Evolutionary conservation across 53 echinoderm and acorn worm species (phyloP).

Genomic region (Holothuria scabra): DNA sequence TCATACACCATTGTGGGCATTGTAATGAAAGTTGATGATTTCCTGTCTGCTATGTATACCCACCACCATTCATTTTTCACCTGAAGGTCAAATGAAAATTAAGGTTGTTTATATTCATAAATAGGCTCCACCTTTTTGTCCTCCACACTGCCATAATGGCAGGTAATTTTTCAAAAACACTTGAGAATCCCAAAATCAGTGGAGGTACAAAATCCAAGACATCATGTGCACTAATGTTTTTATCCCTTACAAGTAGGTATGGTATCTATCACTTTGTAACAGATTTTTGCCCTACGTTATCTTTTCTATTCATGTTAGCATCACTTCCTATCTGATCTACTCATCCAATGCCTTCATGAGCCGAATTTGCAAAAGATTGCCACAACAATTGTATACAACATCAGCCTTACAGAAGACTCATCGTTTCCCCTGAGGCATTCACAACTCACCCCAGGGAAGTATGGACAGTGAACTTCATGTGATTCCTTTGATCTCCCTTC

Average conservation of each 20-base stretch:
- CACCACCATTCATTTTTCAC: slow-evolving; percentile 99
- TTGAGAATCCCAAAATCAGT: too few relatives aligned
- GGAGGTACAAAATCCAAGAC: too few relatives aligned
- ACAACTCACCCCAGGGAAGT: slow-evolving; percentile 80
- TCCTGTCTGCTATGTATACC: slow-evolving; percentile 92
- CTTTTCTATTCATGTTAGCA: not conserved
- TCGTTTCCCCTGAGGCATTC: not conserved
- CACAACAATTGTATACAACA: not conserved
- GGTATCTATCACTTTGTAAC: too few relatives aligned
- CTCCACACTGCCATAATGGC: too few relatives aligned
- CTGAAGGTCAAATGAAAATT: slow-evolving; percentile 19
- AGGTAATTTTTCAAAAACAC: too few relatives aligned
- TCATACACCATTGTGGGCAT: slow-evolving; percentile 88
- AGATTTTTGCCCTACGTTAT: too few relatives aligned
- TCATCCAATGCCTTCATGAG: not conserved
- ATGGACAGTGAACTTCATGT: slow-evolving; percentile 86
- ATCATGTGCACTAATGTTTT: too few relatives aligned
- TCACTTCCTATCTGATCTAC: not conserved
- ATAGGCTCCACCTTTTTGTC: too few relatives aligned
- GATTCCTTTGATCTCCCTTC: slow-evolving; percentile 88
- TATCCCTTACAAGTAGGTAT: too few relatives aligned
- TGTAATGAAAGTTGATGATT: slow-evolving; percentile 74
- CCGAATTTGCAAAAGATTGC: not conserved
- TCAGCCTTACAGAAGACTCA: not conserved
- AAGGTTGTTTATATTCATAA: too few relatives aligned